phyloP scores from a whole-genome alignment of 2,797 vertebrate species.

The Hylomyscus alleni region DNA sequence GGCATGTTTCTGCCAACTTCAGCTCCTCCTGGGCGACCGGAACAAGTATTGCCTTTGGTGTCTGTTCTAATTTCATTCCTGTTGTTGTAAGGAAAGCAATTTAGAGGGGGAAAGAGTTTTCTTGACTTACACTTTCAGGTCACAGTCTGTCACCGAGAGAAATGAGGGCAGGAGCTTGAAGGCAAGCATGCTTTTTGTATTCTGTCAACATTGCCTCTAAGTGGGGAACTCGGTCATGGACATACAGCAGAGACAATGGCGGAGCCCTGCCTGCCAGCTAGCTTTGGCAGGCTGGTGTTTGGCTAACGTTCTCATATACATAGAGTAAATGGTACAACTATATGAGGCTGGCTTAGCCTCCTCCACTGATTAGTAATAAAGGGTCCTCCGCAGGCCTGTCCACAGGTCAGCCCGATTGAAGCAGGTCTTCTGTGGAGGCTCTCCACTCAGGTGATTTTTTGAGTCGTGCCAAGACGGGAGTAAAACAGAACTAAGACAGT shows the following conservation, averaged over 20 bases:
- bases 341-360: not conserved
- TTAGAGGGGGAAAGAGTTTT: not conserved
- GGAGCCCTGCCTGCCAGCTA: not conserved
- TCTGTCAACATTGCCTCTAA: not conserved
- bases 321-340: not conserved
- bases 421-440: not conserved
- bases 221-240: not conserved
- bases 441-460: not conserved
- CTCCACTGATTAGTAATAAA: not conserved
- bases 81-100: not conserved
- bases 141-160: not conserved
- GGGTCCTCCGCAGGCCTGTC: not conserved
- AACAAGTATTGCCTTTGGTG: constrained; percentile 7
- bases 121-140: not conserved
- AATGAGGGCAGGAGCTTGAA: not conserved
- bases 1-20: not conserved
- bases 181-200: not conserved
- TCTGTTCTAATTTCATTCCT: not conserved
- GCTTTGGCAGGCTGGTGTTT: not conserved
- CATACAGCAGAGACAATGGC: not conserved
- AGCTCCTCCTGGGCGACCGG: not conserved
- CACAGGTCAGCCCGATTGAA: too few relatives aligned
- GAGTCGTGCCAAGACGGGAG: not conserved
- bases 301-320: not conserved
- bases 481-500: not conserved